Evolutionary conservation across 2,797 vertebrate genomes (phyloP), one percentile per base, ranked within the genome.

Genomic region (Myotis findleyi): DNA sequence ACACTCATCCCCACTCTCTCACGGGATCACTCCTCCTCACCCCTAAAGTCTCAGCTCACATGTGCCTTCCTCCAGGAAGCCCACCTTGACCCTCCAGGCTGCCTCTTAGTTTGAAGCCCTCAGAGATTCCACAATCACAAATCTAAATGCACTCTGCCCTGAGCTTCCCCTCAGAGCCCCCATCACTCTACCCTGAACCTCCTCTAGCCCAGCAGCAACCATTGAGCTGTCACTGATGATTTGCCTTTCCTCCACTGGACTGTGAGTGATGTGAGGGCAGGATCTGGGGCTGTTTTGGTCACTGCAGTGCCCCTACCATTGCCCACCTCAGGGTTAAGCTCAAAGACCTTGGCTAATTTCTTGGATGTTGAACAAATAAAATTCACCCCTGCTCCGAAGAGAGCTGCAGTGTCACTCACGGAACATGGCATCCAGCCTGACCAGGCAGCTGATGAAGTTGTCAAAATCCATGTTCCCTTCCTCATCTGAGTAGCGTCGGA

Each of bases 381-480:
- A 85, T 27, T 62, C 53, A 25, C 55, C 23, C 21, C 12, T 12
- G 27, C 59, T 13, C 2, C 23, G 2, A 47, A 81, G 77, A 83
- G 11, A 79, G 30, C 41, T 33, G 20, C 25, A 7, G 44, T 3
- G 0, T 33, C 38, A 99, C 99, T 99, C 97, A 99, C 99, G 98
- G 98, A 99, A 99, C 99, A 99, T 99, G 97, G 99, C 98, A 1
- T 99, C 99, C 96, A 99, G 98, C 90, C 99, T 99, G 85, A 99
- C 99, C 91, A 99, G 97, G 97, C 99, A 99, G 96, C 99, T 99
- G 33, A 99, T 98, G 98, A 97, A 99, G 91, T 99, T 99, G 97
- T 99, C 99, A 51, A 99, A 99, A 97, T 99, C 99, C 99, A 99
- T 99, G 97, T 98, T 93, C 0, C 99, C 98, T 0, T 87, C 69